A percentile compares a stretch with the other conserved stretches of the same genome.
These are phyloP conservation scores for Capreolus pygargus DNA, from an alignment of 2,113 vertebrate genomes.

Conservation along the genomic window DNA sequence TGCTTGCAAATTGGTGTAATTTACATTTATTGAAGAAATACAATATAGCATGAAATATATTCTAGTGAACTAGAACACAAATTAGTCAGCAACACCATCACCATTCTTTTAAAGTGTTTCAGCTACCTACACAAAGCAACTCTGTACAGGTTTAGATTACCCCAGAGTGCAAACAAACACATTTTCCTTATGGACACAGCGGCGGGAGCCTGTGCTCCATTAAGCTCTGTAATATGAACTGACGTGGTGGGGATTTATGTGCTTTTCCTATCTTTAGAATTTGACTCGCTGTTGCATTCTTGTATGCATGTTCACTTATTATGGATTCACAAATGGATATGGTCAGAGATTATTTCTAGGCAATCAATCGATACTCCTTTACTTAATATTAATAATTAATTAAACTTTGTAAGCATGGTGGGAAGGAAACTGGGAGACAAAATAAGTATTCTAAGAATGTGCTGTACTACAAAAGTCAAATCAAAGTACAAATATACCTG, in stretches of 20 bases:
- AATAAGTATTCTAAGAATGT: background rate
- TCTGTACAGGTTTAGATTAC: background rate
- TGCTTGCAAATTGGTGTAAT: constrained; percentile 45
- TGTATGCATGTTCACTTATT: background rate
- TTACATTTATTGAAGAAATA: constrained; percentile 50
- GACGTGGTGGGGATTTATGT: background rate
- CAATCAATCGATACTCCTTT: constrained; percentile 47
- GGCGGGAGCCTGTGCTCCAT: background rate
- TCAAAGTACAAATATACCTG: background rate
- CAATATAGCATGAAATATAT: constrained; percentile 21
- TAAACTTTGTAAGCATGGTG: background rate
- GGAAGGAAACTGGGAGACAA: background rate
- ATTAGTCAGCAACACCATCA: background rate
- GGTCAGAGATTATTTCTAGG: constrained; percentile 17
- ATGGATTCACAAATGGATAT: constrained; percentile 36
- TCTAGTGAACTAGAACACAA: constrained; percentile 11
- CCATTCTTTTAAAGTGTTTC: constrained; percentile 5
- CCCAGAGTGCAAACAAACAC: background rate
- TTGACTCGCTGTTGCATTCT: background rate
- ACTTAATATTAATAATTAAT: constrained; percentile 52
- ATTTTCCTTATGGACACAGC: background rate
- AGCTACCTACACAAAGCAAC: background rate
- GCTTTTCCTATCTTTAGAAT: background rate
- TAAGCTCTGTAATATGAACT: background rate
- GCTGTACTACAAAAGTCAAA: background rate